Percentiles rank a stretch among this genome's conserved stretches.
Conservation (phyloP, 2,888 invertebrate genomes). For the Apodemia mormo region DNA sequence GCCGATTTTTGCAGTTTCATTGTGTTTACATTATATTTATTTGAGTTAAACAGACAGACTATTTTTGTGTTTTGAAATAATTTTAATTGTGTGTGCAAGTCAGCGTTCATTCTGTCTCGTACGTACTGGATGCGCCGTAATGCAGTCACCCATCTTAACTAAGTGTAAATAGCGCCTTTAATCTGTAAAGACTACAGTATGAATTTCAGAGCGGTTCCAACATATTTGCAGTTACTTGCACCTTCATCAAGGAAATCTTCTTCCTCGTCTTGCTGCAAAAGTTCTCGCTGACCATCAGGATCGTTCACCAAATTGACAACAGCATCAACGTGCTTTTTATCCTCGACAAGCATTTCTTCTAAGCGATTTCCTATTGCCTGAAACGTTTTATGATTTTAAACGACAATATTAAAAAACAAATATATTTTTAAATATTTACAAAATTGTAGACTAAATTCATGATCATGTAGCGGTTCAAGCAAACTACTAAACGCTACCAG, state of each 20-base stretch:
- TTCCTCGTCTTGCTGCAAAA: constrained; percentile 93
- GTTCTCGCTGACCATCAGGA: constrained; percentile 89
- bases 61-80: too few relatives aligned
- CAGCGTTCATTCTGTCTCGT: too few relatives aligned
- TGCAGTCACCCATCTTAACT: too few relatives aligned
- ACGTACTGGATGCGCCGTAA: too few relatives aligned
- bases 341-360: constrained; percentile 94
- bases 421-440: not conserved
- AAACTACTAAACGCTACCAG: too few relatives aligned
- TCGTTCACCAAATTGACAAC: constrained; percentile 86
- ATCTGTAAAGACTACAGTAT: not conserved
- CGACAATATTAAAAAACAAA: not conserved
- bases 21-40: too few relatives aligned
- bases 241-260: constrained; percentile 99
- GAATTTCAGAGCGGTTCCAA: not conserved
- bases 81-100: too few relatives aligned
- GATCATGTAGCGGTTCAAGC: too few relatives aligned
- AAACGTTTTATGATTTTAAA: not conserved
- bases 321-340: constrained; percentile 86
- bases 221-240: constrained; percentile 47
- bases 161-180: too few relatives aligned
- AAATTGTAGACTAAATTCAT: not conserved
- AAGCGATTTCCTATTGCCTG: constrained; percentile 91
- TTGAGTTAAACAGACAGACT: too few relatives aligned
- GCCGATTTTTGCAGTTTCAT: too few relatives aligned